Evolutionary conservation across 2,113 vertebrate genomes (phyloP).

Genomic region (Pelobates fuscus): DNA sequence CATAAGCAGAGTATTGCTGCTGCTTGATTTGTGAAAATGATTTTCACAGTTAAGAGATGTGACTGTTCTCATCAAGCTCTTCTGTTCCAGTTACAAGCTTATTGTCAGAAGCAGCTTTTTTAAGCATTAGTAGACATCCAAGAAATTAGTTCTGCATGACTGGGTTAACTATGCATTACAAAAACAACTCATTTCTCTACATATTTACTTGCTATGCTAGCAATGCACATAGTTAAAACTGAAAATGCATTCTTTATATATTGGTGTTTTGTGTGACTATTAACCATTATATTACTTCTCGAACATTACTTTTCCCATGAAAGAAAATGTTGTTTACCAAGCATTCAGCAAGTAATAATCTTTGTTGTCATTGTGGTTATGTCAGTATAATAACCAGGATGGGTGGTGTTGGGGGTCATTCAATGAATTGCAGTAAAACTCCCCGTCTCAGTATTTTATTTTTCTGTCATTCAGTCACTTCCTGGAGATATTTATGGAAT

Average conservation of each 20-base stretch:
- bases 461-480: too few species aligned
- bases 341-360: background rate
- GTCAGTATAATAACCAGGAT: too few species aligned
- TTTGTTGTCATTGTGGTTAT: too few species aligned
- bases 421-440: too few species aligned
- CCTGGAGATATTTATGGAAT: too few species aligned
- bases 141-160: conserved; percentile 81
- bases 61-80: conserved; percentile 79
- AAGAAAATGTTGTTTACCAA: background rate
- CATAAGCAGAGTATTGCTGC: conserved; percentile 58
- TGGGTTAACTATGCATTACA: conserved; percentile 65
- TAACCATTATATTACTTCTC: conserved; percentile 3
- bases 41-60: conserved; percentile 79
- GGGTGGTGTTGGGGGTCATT: too few species aligned
- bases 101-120: conserved; percentile 73
- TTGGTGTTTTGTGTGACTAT: conserved; percentile 51
- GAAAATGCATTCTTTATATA: conserved; percentile 13
- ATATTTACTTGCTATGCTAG: conserved; percentile 72
- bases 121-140: conserved; percentile 76
- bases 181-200: conserved; percentile 64
- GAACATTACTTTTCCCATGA: background rate
- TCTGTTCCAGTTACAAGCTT: conserved; percentile 76
- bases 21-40: conserved; percentile 68
- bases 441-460: too few species aligned
- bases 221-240: conserved; percentile 56